phyloP scores from a whole-genome alignment of 2,797 vertebrate species.

The Merluccius polli region DNA sequence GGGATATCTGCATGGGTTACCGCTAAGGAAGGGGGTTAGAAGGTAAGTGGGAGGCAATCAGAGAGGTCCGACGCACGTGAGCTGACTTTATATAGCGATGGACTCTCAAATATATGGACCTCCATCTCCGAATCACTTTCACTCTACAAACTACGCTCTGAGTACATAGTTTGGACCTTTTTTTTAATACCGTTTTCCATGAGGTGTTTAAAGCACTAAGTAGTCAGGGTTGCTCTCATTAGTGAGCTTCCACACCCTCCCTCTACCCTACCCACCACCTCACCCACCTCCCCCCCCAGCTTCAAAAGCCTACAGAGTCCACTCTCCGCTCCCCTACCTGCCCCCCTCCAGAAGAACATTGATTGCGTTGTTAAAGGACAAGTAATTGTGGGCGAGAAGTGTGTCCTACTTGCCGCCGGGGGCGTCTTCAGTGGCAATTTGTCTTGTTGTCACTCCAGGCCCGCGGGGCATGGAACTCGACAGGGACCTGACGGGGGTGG shows the following conservation, averaged over 20 bases:
- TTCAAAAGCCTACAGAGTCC: not conserved
- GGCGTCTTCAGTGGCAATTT: slow-evolving; percentile 59
- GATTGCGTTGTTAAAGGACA: slow-evolving; percentile 35
- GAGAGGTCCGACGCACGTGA: not conserved
- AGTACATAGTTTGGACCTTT: not conserved
- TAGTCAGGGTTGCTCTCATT: not conserved
- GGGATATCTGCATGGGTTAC: slow-evolving; percentile 47
- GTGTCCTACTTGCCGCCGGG: slow-evolving; percentile 52
- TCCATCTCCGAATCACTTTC: not conserved
- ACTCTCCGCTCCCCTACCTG: not conserved
- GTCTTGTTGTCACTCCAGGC: slow-evolving; percentile 51
- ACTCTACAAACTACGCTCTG: not conserved
- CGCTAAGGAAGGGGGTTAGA: slow-evolving; percentile 34
- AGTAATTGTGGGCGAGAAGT: slow-evolving; percentile 55
- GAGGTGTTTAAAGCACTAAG: not conserved
- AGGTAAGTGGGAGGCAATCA: slow-evolving; percentile 39
- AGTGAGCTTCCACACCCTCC: not conserved
- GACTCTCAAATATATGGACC: not conserved
- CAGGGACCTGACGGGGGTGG: slow-evolving; percentile 13
- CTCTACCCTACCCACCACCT: not conserved
- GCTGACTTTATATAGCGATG: not conserved
- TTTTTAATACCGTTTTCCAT: not conserved
- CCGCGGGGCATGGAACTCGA: not conserved
- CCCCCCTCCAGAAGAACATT: too few relatives aligned
- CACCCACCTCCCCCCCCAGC: slow-evolving; percentile 1